These are phyloP conservation scores for Parotocinclus haroldoi DNA, from an alignment of 2,797 vertebrate species.

Conservation along the genomic window DNA sequence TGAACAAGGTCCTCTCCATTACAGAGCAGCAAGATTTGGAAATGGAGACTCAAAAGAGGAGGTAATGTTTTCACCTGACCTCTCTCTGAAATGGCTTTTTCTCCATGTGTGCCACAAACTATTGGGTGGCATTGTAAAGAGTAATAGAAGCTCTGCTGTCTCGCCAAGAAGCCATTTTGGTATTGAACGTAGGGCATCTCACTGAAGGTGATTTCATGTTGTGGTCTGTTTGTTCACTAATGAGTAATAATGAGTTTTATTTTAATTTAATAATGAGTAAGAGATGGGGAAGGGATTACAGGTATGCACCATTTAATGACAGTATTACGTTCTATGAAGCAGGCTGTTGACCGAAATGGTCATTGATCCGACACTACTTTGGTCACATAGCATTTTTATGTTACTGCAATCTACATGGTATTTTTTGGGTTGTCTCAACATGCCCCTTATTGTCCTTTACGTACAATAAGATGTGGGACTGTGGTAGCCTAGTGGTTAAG, in stretches of 20 bases:
- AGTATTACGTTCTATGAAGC: no score
- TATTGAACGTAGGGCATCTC: constrained; percentile 63
- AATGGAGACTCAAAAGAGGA: constrained; percentile 74
- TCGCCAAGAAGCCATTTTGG: constrained; percentile 73
- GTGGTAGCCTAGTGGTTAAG: no score
- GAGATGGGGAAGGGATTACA: no score
- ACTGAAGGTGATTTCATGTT: constrained; percentile 76
- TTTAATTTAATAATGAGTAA: constrained; percentile 23
- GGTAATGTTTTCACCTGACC: constrained; percentile 67
- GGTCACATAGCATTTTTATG: no score
- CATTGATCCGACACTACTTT: no score
- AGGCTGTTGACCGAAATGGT: no score
- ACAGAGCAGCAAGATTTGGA: constrained; percentile 74
- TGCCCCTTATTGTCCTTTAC: no score
- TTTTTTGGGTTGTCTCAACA: no score
- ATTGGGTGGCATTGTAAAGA: constrained; percentile 77
- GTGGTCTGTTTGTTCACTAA: constrained; percentile 58
- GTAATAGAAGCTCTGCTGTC: constrained; percentile 75
- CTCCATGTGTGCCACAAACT: constrained; percentile 68
- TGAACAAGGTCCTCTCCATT: constrained; percentile 66
- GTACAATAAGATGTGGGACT: no score
- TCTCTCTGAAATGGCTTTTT: constrained; percentile 76
- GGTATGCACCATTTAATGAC: no score
- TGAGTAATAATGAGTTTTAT: no score
- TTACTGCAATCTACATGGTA: no score